phyloP scores from a whole-genome alignment of 2,113 vertebrate genomes.

The Catharus fuscescens region DNA sequence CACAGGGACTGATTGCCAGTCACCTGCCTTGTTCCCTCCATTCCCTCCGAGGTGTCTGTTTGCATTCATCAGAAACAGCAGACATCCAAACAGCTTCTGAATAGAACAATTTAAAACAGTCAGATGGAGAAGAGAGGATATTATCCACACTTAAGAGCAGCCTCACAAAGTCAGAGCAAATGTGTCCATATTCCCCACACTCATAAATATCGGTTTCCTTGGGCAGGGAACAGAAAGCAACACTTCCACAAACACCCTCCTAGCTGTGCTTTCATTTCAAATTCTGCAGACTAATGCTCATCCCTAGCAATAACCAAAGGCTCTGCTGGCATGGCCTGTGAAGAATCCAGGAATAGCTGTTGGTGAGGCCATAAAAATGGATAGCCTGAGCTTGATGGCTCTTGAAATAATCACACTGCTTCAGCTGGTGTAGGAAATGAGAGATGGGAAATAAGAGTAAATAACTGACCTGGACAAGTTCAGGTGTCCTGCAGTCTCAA shows the following conservation, averaged over 20 bases:
- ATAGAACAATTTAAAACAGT: not conserved
- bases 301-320: not conserved
- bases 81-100: not conserved
- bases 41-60: not conserved
- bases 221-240: not conserved
- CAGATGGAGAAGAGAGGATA: not conserved
- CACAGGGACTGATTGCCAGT: not conserved
- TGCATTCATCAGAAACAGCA: not conserved
- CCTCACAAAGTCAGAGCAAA: not conserved
- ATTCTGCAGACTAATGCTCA: not conserved
- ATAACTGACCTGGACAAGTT: not conserved
- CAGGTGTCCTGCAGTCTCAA: not conserved
- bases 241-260: not conserved
- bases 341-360: not conserved
- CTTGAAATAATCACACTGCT: slow-evolving; percentile 1
- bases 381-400: not conserved
- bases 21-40: accelerated
- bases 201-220: not conserved
- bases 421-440: not conserved
- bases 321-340: not conserved
- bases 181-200: not conserved
- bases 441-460: not conserved
- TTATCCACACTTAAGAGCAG: not conserved
- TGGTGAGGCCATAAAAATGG: not conserved
- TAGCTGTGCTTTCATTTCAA: not conserved